Conservation (phyloP, 1,140 invertebrate species). For the Calliphora vicina region DNA sequence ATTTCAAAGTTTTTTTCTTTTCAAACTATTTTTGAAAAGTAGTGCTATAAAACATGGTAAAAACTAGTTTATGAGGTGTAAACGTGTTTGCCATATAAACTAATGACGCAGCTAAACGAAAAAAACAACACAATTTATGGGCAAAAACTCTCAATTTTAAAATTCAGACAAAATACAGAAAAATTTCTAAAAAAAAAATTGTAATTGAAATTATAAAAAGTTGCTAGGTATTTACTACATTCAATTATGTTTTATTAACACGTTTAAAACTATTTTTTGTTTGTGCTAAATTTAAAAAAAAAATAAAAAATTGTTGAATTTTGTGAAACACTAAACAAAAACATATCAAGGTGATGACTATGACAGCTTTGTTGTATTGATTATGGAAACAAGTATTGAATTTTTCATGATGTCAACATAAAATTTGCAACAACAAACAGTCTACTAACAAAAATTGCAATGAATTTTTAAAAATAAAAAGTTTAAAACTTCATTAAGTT, state of each 20-base stretch:
- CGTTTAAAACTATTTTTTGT: not conserved
- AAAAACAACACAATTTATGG: not conserved
- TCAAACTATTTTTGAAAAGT: not conserved
- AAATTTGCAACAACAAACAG: not conserved
- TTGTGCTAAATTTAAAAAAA: not conserved
- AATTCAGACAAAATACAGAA: not conserved
- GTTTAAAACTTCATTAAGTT: not conserved
- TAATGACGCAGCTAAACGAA: not conserved
- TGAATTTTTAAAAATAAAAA: not conserved
- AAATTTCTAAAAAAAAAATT: not conserved
- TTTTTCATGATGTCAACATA: conserved; percentile 17
- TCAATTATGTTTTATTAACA: not conserved
- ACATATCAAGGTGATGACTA: conserved; percentile 7
- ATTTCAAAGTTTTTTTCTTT: not conserved
- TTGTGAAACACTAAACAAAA: not conserved
- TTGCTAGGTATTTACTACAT: not conserved
- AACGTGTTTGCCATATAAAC: not conserved
- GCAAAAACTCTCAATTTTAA: not conserved
- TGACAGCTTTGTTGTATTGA: not conserved
- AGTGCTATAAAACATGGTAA: not conserved
- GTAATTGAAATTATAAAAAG: not conserved
- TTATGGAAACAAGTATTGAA: not conserved
- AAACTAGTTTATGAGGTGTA: conserved; percentile 5
- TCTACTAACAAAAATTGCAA: not conserved
- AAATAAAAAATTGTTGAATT: not conserved